Conservation (phyloP, 2,797 vertebrate genomes). For the Crocidura indochinensis region DNA sequence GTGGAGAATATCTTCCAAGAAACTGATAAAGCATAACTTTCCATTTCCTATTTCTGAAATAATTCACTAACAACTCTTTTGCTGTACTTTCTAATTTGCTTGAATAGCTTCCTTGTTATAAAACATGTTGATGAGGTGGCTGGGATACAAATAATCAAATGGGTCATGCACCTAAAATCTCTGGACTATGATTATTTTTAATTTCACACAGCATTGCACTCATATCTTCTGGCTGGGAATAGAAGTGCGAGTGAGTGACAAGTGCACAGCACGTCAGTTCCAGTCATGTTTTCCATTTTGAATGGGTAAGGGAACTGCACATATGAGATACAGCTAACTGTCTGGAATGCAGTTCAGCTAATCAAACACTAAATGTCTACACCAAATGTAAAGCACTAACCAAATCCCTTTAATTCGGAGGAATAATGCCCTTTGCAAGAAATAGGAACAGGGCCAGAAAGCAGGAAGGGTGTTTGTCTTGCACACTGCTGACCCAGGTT, state of each 20-base stretch:
- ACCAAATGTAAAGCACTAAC: not conserved
- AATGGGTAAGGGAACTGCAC: constrained; percentile 4
- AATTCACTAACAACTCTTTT: constrained; percentile 10
- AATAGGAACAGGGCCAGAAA: not conserved
- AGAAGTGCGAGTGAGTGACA: constrained; percentile 27
- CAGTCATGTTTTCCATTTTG: not conserved
- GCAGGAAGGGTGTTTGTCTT: not conserved
- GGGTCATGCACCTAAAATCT: constrained; percentile 41
- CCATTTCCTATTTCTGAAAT: constrained; percentile 47
- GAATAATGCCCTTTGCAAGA: constrained; percentile 46
- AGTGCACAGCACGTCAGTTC: not conserved
- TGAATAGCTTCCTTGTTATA: constrained; percentile 58
- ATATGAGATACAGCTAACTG: not conserved
- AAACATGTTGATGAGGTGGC: constrained; percentile 56
- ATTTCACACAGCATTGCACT: constrained; percentile 78
- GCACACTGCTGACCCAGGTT: not conserved
- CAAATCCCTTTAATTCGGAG: constrained; percentile 47
- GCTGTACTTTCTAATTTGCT: constrained; percentile 57
- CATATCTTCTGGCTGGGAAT: constrained; percentile 38
- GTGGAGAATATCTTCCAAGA: constrained; percentile 46
- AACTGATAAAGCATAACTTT: constrained; percentile 33
- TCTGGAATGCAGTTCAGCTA: constrained; percentile 51
- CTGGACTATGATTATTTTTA: constrained; percentile 55
- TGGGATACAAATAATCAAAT: constrained; percentile 65
- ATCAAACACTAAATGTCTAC: not conserved